Evolutionary conservation across 2,113 vertebrate genomes (phyloP), one percentile per base, ranked within the genome.

Genomic region (Poeciliopsis prolifica): DNA sequence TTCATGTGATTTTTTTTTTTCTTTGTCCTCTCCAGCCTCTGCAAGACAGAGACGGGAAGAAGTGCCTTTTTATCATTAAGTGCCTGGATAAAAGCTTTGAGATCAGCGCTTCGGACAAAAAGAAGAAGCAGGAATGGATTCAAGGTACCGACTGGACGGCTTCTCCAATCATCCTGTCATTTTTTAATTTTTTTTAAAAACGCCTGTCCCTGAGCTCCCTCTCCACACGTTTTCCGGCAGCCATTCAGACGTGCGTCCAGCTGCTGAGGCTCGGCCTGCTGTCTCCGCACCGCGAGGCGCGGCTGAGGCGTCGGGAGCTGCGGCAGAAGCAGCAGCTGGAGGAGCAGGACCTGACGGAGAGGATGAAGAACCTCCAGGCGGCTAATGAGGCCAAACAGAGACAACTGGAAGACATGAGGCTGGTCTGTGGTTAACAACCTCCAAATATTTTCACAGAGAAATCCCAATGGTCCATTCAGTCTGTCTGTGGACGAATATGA

Each of bases 51-150:
- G 98, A 99, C 79, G 96, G 96, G 51, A 98, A 95, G 91, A 99
- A 98, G 83, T 98, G 97, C 61, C 95, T 98, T 75, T 97, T 99
- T 81, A 93, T 97, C 29, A 95, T 99, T 89, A 99, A 98, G 81
- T 97, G 97, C 71, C 81, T 89, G 1, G 96, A 97, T 74, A 98
- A 96, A 94, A 96, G 94, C 84, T 98, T 96, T 91, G 97, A 99
- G 92, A 97, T 99, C 87, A 97, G 96, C 73, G 97, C 93, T 5
- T 97, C 97, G 4, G 98, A 99, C 88, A 99, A 98, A 89, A 99
- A 98, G 94, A 99, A 97, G 92, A 99, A 95, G 73, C 97, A 98
- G 82, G 97, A 99, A 74, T 99, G 97, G 97, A 96, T 98, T 91
- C 97, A 98, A 95, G 97, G 98, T 99, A 90, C 2, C 4, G 40